Evolutionary conservation across 2,797 vertebrate genomes (phyloP).

Genomic region (Mycteria americana): DNA sequence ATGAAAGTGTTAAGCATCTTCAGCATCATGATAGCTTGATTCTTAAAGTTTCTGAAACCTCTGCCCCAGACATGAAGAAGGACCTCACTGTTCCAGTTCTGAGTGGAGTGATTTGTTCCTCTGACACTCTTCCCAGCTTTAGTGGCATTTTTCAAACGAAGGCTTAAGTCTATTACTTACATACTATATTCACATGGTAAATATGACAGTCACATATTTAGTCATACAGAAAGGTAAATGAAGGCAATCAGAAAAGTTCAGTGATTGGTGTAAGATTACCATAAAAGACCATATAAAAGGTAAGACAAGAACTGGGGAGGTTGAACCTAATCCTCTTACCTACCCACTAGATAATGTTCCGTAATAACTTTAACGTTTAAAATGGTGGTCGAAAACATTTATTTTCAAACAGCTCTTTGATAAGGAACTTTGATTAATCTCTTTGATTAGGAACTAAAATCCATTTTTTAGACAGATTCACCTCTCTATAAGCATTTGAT

Average conservation of each 20-base stretch:
- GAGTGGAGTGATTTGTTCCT: neutral
- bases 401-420: neutral
- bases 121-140: neutral
- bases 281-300: neutral
- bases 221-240: neutral
- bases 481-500: neutral
- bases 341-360: neutral
- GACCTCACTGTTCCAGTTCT: neutral
- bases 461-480: neutral
- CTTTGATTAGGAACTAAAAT: neutral
- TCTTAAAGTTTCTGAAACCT: neutral
- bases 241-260: neutral
- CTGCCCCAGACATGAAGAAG: neutral
- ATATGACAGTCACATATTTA: neutral
- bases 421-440: neutral
- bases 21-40: neutral
- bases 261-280: neutral
- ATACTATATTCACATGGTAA: neutral
- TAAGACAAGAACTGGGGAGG: neutral
- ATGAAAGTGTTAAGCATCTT: neutral
- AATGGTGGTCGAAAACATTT: neutral
- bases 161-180: neutral
- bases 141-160: neutral
- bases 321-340: neutral
- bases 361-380: neutral